A percentile compares a stretch with the other conserved stretches of the same genome.
phyloP scores from a whole-genome alignment of 2,113 vertebrate genomes.

The Micromys minutus region DNA sequence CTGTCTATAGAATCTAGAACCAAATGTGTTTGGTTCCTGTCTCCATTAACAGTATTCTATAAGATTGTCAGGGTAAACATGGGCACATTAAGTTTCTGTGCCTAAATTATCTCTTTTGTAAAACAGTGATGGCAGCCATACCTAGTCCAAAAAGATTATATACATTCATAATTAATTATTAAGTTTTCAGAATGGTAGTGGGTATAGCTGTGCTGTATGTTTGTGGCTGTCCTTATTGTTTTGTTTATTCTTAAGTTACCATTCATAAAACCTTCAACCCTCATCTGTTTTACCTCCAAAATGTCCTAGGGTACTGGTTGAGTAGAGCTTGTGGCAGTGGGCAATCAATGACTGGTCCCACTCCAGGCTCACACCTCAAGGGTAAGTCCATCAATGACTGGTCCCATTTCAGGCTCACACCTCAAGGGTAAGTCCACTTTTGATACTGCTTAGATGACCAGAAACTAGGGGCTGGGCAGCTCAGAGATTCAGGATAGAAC shows the following conservation, averaged over 20 bases:
- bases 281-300: background rate
- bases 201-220: background rate
- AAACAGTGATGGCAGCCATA: background rate
- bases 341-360: background rate
- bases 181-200: background rate
- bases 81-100: background rate
- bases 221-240: background rate
- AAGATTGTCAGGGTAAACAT: background rate
- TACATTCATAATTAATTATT: background rate
- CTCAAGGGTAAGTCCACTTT: too few species aligned
- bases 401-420: too few species aligned
- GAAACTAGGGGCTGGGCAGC: too few species aligned
- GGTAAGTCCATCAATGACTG: background rate
- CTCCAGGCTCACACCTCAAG: background rate
- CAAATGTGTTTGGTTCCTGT: background rate
- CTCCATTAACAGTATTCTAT: background rate
- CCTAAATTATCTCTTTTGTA: background rate
- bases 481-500: too few species aligned
- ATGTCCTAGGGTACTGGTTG: background rate
- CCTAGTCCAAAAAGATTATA: background rate
- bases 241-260: background rate
- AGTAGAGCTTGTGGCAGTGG: background rate
- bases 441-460: too few species aligned
- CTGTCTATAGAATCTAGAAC: background rate
- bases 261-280: background rate